A percentile compares a stretch with the other conserved stretches of the same genome.
Evolutionary conservation across 2,797 vertebrate genomes (phyloP).

Genomic region (Loris lydekkerianus): DNA sequence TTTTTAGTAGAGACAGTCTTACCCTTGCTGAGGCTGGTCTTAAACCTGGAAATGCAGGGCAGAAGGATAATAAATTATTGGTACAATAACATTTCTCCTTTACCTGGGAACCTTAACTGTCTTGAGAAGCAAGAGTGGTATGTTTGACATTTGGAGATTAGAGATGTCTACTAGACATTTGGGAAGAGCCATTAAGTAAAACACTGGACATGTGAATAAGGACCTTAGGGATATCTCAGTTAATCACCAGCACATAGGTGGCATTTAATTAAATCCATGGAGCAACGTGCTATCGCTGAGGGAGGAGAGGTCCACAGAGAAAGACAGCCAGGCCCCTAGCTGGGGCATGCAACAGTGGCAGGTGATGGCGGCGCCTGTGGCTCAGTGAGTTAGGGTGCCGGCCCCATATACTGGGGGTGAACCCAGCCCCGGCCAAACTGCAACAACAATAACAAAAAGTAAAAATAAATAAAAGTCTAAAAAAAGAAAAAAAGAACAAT

Average conservation of each 20-base stretch:
- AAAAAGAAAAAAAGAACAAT: too few relatives aligned
- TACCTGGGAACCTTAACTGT: not conserved
- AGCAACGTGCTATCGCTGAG: not conserved
- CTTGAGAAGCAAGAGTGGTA: not conserved
- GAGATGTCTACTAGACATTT: not conserved
- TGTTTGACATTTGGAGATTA: not conserved
- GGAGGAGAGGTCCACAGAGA: not conserved
- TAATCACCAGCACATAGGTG: not conserved
- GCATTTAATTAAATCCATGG: not conserved
- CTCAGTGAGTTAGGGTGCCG: too few relatives aligned
- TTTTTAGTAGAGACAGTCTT: too few relatives aligned
- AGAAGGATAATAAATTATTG: not conserved
- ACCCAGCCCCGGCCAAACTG: too few relatives aligned
- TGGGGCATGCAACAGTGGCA: not conserved
- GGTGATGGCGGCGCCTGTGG: not conserved
- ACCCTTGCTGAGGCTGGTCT: too few relatives aligned
- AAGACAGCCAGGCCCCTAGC: not conserved
- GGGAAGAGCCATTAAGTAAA: not conserved
- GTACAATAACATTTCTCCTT: not conserved
- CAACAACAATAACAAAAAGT: too few relatives aligned
- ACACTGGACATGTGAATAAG: not conserved
- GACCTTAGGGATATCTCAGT: not conserved
- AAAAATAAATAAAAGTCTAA: too few relatives aligned
- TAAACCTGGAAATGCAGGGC: not conserved
- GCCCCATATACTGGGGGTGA: too few relatives aligned